A percentile compares a stretch with the other conserved stretches of the same genome.
Conservation (phyloP, 2,888 invertebrate genomes). For the Cosmia pyralina region DNA sequence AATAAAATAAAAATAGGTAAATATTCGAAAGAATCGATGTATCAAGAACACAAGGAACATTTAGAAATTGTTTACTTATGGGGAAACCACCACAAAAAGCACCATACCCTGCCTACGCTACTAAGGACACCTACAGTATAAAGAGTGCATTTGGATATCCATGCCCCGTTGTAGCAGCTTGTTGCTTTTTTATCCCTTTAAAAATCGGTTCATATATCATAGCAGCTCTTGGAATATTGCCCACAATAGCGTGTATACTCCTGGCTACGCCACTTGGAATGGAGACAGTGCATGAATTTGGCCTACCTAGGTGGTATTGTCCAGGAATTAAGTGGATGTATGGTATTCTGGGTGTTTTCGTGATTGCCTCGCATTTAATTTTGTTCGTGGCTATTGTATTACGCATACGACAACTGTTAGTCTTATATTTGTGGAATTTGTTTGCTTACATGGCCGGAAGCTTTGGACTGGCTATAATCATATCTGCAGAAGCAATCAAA, state of each 20-base stretch:
- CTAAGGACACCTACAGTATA: neutral
- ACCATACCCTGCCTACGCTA: neutral
- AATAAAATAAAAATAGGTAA: slow-evolving; percentile 1
- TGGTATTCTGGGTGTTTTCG: slow-evolving; percentile 56
- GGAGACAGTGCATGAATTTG: slow-evolving; percentile 52
- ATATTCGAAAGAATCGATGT: slow-evolving; percentile 8
- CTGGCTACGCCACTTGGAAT: slow-evolving; percentile 58
- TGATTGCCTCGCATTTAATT: slow-evolving; percentile 62
- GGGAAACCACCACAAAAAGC: neutral
- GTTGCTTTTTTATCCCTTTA: slow-evolving; percentile 65
- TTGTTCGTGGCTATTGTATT: slow-evolving; percentile 58
- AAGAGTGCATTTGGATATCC: slow-evolving; percentile 44
- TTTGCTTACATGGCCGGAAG: slow-evolving; percentile 62
- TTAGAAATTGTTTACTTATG: slow-evolving; percentile 11
- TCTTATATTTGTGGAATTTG: slow-evolving; percentile 62
- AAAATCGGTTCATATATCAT: slow-evolving; percentile 64
- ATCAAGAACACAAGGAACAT: slow-evolving; percentile 8
- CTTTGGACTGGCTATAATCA: slow-evolving; percentile 57
- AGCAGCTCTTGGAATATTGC: slow-evolving; percentile 67
- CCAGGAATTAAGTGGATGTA: slow-evolving; percentile 56
- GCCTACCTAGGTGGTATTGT: slow-evolving; percentile 58
- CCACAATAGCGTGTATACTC: slow-evolving; percentile 62
- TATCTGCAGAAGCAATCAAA: slow-evolving; percentile 60
- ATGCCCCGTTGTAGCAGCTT: slow-evolving; percentile 61
- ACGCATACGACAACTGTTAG: slow-evolving; percentile 49